These are phyloP conservation scores for Doryteuthis pealeii DNA, from an alignment of 1,140 invertebrate genomes.

Conservation along the genomic window DNA sequence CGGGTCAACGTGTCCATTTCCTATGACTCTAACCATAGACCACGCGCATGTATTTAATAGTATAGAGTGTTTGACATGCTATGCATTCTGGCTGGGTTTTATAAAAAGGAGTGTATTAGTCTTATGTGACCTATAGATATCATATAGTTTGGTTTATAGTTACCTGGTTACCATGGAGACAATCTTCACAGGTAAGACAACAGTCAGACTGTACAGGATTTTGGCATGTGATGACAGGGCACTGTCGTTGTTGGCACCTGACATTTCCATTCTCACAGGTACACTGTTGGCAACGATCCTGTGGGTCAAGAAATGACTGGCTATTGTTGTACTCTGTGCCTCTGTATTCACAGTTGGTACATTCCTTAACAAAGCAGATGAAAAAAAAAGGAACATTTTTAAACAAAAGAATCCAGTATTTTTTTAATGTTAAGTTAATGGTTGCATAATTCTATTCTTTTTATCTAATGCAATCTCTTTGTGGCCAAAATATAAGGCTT, in stretches of 20 bases:
- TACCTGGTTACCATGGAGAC: constrained; percentile 29
- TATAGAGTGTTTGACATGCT: too few relatives aligned
- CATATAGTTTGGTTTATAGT: background rate
- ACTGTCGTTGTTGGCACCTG: constrained; percentile 32
- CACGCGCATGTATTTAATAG: too few relatives aligned
- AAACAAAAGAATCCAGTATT: too few relatives aligned
- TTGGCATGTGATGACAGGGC: constrained; percentile 32
- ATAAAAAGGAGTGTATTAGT: too few relatives aligned
- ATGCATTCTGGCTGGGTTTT: too few relatives aligned
- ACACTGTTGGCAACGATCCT: constrained; percentile 13
- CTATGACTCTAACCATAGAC: too few relatives aligned
- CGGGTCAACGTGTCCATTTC: too few relatives aligned
- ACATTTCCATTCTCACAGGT: constrained; percentile 40
- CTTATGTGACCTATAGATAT: too few relatives aligned
- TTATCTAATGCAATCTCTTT: too few relatives aligned
- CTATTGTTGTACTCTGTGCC: constrained; percentile 26
- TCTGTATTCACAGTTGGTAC: constrained; percentile 27
- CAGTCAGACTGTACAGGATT: constrained; percentile 41
- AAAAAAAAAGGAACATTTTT: background rate
- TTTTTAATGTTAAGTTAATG: too few relatives aligned
- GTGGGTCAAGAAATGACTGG: constrained; percentile 17
- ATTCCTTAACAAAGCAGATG: background rate
- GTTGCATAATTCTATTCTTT: too few relatives aligned
- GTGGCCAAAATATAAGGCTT: too few relatives aligned
- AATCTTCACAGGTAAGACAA: constrained; percentile 44